phyloP scores from a whole-genome alignment of 2,113 vertebrate species.

The Tamias sibiricus region DNA sequence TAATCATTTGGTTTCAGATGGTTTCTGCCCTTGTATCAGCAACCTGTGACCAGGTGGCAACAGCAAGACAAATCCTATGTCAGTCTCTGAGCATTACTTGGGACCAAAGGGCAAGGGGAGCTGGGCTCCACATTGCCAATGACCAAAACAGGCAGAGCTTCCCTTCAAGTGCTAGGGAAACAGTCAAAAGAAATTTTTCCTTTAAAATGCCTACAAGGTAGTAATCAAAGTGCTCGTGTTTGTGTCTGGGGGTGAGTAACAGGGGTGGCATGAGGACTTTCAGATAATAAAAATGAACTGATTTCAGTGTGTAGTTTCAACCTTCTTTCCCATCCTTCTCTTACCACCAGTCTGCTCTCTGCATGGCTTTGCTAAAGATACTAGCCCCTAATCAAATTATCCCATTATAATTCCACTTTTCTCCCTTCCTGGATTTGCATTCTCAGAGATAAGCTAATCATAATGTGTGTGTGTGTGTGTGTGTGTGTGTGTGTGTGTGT shows the following conservation, averaged over 20 bases:
- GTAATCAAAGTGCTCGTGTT: neutral
- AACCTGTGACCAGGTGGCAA: neutral
- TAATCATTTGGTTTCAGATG: neutral
- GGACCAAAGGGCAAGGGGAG: neutral
- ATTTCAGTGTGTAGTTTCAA: neutral
- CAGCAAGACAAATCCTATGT: neutral
- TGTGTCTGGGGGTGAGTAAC: neutral
- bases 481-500: no score
- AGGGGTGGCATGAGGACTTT: neutral
- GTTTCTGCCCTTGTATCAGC: neutral
- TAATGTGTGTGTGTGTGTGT: no score
- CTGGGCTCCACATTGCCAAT: neutral
- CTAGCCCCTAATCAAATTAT: neutral
- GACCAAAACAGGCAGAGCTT: neutral
- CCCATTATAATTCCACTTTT: neutral
- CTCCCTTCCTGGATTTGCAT: neutral
- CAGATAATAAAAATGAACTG: conserved; percentile 44
- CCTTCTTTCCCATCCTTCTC: neutral
- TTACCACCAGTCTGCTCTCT: fast-evolving
- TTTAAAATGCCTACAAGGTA: neutral
- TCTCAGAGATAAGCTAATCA: neutral
- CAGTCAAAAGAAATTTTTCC: neutral
- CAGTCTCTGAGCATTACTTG: neutral
- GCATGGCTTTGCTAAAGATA: neutral
- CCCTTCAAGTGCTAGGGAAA: neutral